phyloP scores from a whole-genome alignment of 2,888 invertebrate species.

The Ophion costatus region DNA sequence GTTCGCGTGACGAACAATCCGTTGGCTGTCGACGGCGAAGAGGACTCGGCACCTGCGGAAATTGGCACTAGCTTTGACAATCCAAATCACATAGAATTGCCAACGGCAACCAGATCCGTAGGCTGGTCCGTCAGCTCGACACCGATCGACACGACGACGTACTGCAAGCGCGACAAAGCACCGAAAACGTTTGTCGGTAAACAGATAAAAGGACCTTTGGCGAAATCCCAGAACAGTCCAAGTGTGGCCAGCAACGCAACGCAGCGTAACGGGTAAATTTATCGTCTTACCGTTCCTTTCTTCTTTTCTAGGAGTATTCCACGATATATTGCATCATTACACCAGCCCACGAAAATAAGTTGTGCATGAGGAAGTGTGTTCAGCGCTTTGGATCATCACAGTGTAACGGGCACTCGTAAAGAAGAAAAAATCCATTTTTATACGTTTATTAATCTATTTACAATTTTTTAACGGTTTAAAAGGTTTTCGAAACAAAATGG shows the following conservation, averaged over 20 bases:
- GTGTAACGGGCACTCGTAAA: no score
- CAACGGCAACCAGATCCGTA: slow-evolving; percentile 83
- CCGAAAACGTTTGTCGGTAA: slow-evolving; percentile 73
- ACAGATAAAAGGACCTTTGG: slow-evolving; percentile 64
- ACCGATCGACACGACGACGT: slow-evolving; percentile 88
- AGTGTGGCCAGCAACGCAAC: slow-evolving; percentile 54
- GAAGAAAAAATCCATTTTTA: no score
- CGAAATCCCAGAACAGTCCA: slow-evolving; percentile 58
- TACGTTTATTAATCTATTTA: no score
- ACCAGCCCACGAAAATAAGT: no score
- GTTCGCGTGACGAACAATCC: slow-evolving; percentile 93
- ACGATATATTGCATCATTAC: no score
- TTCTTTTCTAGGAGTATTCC: background rate
- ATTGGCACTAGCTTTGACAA: slow-evolving; percentile 90
- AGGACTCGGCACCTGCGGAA: slow-evolving; percentile 76
- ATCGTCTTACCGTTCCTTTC: slow-evolving; percentile 57
- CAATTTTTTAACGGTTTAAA: no score
- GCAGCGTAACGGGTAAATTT: slow-evolving; percentile 79
- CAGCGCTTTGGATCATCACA: no score
- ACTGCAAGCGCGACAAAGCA: slow-evolving; percentile 87
- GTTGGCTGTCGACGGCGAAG: slow-evolving; percentile 85
- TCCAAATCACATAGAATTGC: slow-evolving; percentile 89
- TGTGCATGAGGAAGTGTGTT: no score
- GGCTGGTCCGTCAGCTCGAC: slow-evolving; percentile 76
- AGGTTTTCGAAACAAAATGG: no score